Conservation (phyloP, 2,113 vertebrate species). For the Leptocoma aspasia region DNA sequence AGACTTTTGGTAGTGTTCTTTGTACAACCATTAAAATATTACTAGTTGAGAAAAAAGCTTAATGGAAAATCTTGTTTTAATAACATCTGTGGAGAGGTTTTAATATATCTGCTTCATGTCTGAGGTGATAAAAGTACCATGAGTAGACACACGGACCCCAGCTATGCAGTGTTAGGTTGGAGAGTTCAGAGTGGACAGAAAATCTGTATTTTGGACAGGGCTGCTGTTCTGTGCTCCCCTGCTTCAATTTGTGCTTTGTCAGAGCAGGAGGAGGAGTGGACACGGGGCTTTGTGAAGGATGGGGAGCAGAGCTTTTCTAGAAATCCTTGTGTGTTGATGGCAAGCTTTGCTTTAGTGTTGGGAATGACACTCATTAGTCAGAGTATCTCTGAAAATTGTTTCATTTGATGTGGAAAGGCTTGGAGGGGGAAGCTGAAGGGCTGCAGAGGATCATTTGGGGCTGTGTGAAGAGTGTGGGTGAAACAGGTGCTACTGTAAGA, state of each 20-base stretch:
- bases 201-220: background rate
- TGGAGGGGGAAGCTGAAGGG: background rate
- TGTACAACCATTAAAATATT: background rate
- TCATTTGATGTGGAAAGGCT: background rate
- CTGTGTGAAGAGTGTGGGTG: background rate
- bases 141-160: rapidly evolving
- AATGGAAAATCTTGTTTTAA: background rate
- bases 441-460: background rate
- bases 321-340: background rate
- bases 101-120: background rate
- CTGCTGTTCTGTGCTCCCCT: background rate
- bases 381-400: background rate
- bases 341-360: background rate
- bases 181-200: background rate
- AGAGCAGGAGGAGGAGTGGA: background rate
- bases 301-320: background rate
- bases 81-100: background rate
- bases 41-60: background rate
- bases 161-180: background rate
- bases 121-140: background rate
- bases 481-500: background rate
- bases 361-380: background rate
- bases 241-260: background rate
- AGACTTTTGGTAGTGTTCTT: background rate
- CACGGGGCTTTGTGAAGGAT: background rate